These are phyloP conservation scores for Apotomis turbidana DNA, from an alignment of 2,888 invertebrate genomes.

Conservation along the genomic window DNA sequence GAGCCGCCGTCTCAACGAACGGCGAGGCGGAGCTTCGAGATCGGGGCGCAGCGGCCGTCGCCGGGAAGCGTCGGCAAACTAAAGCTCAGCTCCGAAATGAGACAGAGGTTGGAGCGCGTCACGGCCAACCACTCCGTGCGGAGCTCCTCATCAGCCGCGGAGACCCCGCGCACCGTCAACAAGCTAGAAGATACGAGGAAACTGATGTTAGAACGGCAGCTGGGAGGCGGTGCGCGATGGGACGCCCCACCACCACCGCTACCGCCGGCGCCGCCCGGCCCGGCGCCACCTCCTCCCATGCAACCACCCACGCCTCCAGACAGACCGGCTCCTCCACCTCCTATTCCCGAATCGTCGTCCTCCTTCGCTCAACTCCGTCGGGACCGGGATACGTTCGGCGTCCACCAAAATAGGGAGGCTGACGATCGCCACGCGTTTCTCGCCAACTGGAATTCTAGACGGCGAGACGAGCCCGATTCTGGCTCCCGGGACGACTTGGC, in stretches of 20 bases:
- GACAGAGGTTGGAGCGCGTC: conserved; percentile 93
- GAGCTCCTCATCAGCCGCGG: conserved; percentile 88
- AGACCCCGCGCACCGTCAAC: conserved; percentile 88
- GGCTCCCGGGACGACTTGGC: conserved; percentile 71
- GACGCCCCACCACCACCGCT: conserved; percentile 87
- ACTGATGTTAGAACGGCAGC: conserved; percentile 92
- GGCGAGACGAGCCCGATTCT: conserved; percentile 72
- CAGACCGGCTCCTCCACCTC: conserved; percentile 85
- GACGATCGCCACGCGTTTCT: conserved; percentile 81
- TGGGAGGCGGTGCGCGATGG: conserved; percentile 87
- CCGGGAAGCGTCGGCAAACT: conserved; percentile 96
- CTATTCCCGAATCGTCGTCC: conserved; percentile 83
- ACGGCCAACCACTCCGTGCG: conserved; percentile 95
- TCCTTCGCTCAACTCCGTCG: conserved; percentile 87
- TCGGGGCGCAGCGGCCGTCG: conserved; percentile 91
- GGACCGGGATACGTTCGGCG: conserved; percentile 89
- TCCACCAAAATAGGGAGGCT: conserved; percentile 86
- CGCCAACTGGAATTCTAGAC: conserved; percentile 78
- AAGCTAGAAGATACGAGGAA: conserved; percentile 94
- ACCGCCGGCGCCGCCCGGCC: conserved; percentile 84
- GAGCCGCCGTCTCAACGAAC: conserved; percentile 75
- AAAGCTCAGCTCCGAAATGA: conserved; percentile 95
- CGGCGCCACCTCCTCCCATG: conserved; percentile 86
- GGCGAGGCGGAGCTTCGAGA: conserved; percentile 88
- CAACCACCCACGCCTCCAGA: conserved; percentile 81